These are phyloP conservation scores for Epinotia nisella DNA, from an alignment of 2,888 invertebrate species.

Conservation along the genomic window DNA sequence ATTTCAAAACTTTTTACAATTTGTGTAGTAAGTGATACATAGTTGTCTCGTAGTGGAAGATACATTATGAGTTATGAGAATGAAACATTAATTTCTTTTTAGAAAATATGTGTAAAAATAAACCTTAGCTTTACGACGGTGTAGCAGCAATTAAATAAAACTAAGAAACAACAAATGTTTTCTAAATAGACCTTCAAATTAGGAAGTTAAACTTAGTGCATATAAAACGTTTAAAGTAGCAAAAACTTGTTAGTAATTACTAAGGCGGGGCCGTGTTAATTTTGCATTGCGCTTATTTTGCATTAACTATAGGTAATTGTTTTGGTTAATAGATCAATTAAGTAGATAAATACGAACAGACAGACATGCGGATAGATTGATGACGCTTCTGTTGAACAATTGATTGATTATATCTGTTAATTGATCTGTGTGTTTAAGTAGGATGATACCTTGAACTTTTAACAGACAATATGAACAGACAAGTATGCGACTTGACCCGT, in stretches of 20 bases:
- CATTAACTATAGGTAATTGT: conserved; percentile 32
- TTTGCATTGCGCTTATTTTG: conserved; percentile 20
- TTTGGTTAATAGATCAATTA: conserved; percentile 36
- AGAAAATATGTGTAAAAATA: too few species aligned
- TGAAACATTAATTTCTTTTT: too few species aligned
- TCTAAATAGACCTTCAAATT: neutral
- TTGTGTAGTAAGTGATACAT: too few species aligned
- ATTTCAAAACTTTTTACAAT: too few species aligned
- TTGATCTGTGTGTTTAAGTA: conserved; percentile 34
- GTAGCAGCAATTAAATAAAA: too few species aligned
- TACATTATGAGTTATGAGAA: too few species aligned
- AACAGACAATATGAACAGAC: neutral
- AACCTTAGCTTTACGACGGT: too few species aligned
- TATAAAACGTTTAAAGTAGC: neutral
- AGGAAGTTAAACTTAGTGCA: neutral
- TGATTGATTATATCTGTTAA: conserved; percentile 42
- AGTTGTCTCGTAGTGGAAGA: too few species aligned
- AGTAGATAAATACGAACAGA: conserved; percentile 30
- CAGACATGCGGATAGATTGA: conserved; percentile 29
- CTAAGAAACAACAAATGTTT: neutral
- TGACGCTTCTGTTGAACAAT: conserved; percentile 40
- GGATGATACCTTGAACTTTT: conserved; percentile 24
- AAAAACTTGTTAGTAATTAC: neutral
- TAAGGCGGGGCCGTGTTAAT: conserved; percentile 4
- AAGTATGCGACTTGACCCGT: conserved; percentile 13